phyloP scores from a whole-genome alignment of 1,140 invertebrate genomes.

The Triops cancriformis region DNA sequence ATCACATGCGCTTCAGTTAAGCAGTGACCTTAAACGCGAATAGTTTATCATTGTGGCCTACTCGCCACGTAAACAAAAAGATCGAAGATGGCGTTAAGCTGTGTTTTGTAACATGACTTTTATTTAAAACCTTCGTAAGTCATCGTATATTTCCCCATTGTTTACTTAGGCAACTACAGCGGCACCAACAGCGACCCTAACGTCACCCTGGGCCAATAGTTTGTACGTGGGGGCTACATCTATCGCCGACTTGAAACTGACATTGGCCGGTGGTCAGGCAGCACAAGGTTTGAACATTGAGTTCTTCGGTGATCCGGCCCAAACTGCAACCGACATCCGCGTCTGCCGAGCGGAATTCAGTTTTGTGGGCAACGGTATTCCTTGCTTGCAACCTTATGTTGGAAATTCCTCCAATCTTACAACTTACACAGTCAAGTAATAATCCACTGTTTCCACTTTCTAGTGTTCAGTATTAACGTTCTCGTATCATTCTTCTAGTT shows the following conservation, averaged over 20 bases:
- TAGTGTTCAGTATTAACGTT: not conserved
- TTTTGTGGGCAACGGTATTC: not conserved
- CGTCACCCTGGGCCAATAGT: not conserved
- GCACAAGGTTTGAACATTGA: not conserved
- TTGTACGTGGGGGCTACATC: not conserved
- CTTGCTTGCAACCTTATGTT: not conserved
- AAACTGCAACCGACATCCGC: not conserved
- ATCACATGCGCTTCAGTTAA: no score
- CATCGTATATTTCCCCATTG: not conserved
- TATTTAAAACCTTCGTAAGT: not conserved
- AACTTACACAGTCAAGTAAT: not conserved
- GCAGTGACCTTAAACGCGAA: no score
- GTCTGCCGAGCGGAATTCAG: not conserved
- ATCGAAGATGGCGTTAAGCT: no score
- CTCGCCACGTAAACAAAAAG: no score
- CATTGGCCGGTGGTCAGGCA: not conserved
- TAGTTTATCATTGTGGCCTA: no score
- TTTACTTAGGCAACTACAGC: not conserved
- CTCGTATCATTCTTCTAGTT: not conserved
- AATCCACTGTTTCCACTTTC: not conserved
- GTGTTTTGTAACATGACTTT: no score
- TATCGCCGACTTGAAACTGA: not conserved
- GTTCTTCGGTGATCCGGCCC: not conserved
- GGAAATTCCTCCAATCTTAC: not conserved
- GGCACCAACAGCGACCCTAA: not conserved